phyloP scores from a whole-genome alignment of 53 echinoderm and acorn worm genomes.

The Echinometra lucunter region DNA sequence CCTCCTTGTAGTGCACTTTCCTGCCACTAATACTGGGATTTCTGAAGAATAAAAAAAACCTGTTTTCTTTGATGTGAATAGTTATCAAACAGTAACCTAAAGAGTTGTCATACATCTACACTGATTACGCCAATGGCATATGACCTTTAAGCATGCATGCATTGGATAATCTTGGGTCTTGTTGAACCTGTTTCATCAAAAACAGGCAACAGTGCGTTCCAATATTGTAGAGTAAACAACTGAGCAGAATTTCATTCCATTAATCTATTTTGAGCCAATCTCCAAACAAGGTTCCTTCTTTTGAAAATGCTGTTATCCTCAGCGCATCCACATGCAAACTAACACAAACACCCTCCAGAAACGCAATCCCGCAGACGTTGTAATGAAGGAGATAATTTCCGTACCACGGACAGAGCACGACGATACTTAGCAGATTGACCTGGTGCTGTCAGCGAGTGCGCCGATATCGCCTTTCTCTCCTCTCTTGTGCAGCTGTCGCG shows the following conservation, averaged over 20 bases:
- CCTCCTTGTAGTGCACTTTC: background rate
- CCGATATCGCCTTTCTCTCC: constrained; percentile 10
- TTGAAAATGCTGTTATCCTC: background rate
- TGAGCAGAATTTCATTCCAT: constrained; percentile 8
- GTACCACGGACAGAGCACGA: constrained; percentile 10
- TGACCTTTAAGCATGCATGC: background rate
- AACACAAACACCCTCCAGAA: constrained; percentile 42
- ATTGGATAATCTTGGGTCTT: background rate
- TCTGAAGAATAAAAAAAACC: background rate
- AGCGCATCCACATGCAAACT: background rate
- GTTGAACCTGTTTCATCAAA: background rate
- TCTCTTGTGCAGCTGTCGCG: constrained; percentile 20
- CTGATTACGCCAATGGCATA: background rate
- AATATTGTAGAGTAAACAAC: constrained; percentile 13
- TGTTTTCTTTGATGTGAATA: background rate
- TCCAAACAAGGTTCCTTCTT: background rate
- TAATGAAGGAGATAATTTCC: constrained; percentile 54
- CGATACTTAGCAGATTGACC: constrained; percentile 46
- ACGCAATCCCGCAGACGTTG: constrained; percentile 55
- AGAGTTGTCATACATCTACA: background rate
- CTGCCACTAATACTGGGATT: background rate
- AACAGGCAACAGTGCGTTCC: background rate
- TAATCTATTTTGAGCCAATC: constrained; percentile 19
- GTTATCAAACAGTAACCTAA: background rate
- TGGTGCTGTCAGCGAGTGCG: constrained; percentile 18